Evolutionary conservation across 2,797 vertebrate species (phyloP), one percentile per base, ranked within the genome.

Genomic region (Lepus townsendii): DNA sequence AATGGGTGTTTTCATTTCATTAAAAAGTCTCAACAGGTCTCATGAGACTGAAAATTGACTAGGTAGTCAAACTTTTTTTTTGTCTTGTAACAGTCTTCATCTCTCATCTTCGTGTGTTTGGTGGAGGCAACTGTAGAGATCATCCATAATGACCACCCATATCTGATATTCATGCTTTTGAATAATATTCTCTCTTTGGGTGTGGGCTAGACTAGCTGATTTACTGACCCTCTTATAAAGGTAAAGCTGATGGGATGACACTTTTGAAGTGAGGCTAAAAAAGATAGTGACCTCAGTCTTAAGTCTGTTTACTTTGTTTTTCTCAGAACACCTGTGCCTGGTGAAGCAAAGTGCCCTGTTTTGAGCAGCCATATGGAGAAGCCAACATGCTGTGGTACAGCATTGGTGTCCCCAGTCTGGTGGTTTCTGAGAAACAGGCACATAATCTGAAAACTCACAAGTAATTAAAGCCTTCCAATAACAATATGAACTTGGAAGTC

Each of bases 1-100:
- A 76, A 2, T 71, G 76, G 32, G 17, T n/a, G 2, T 26, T 72
- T 85, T 82, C 95, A 90, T 86, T 83, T 90, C 83, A 82, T 96
- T 60, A 69, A 32, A 83, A 93, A 83, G 69, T 52, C 35, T 90
- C 42, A 83, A 7, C 47, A 71, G 60, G 5, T 83, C n/a, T 90
- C 22, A 47, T 69, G 83, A 93, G 47, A 52, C 63, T 83, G 50
- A 42, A 88, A 66, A 85, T 92, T 65, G n/a, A 73, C 78, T 27
- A 89, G 57, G 26, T 16, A 2, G 22, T 73, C 19, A 57, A 57
- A 57, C 16, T 94, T 86, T 96, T 12, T 12, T 86, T 96, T 12
- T 76, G 35, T 83, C 24, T 78, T 82, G 10, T 3, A 30, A 24
- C 32, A 42, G 10, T 89, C 76, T 89, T 75, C 1, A 1, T 63